Base-by-base conservation (phyloP, 2,113 vertebrate species). In the Heterocephalus glaber region DNA sequence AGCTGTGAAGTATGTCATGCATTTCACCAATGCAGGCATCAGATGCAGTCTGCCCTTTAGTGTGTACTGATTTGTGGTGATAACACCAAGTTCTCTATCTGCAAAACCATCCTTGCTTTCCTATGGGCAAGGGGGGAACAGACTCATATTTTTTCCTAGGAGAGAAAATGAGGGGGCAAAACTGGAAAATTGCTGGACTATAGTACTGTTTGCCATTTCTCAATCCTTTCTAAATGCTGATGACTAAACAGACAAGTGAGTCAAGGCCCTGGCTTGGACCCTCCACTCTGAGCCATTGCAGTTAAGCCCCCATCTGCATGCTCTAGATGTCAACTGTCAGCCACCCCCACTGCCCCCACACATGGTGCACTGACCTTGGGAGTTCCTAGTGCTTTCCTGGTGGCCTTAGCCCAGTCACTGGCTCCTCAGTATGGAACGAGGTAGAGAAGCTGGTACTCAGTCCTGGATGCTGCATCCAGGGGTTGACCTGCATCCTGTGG, bases 401-500 rank as follows among this genome's bases (percentile, higher is more conserved):
- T 22, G 63, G 54, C 28, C 74, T 41, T 60, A 63, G 79, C 17
- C 85, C 5, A 9, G 26, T 41, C 20, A 0, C 12, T 13, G 58
- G 28, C 83, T 56, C 9, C 33, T 60, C 7, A 49, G 49, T 28
- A 0, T n/a, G 74, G n/a, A 38, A 28, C 4, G 44, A 72, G 41
- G 17, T 81, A 24, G 22, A 30, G 20, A 33, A 10, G 7, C 41
- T 33, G 44, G 56, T 35, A 76, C 44, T 0, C 44, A 74, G 41
- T 17, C 65, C 38, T 33, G 4, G n/a, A 28, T 41, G 0, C 82
- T 41, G 16, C n/a, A n/a, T n/a, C n/a, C n/a, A n/a, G n/a, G n/a
- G n/a, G n/a, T n/a, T n/a, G n/a, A n/a, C 66, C 17, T 11, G 20
- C 28, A 3, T 20, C 1, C 8, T 0, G 0, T 0, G 7, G 24